Percentiles rank a stretch among this genome's conserved stretches.
Conservation (phyloP, 2,797 vertebrate genomes). For the Paedocypris micromegethes region DNA sequence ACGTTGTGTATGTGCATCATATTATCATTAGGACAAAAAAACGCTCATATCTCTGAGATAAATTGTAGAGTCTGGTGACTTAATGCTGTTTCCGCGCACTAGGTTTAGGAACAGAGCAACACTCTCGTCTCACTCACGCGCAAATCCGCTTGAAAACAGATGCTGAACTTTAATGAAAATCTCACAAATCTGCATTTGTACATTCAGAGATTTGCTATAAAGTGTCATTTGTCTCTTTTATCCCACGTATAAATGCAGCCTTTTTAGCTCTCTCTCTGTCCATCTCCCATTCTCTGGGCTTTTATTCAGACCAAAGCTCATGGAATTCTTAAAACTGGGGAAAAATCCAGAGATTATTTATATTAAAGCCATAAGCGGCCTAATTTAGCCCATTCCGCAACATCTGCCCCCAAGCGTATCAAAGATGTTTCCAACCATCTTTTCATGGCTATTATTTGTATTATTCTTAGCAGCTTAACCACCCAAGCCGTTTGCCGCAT, state of each 20-base stretch:
- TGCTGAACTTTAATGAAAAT: constrained; percentile 15
- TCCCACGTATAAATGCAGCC: constrained; percentile 3
- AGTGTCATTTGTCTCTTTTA: constrained; percentile 10
- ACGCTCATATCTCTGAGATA: too few relatives aligned
- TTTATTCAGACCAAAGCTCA: constrained; percentile 39
- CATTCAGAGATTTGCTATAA: constrained; percentile 27
- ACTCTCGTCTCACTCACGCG: not conserved
- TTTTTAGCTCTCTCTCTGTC: not conserved
- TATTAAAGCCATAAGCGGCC: constrained; percentile 55
- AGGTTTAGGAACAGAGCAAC: not conserved
- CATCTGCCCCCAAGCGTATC: constrained; percentile 54
- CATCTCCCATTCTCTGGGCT: constrained; percentile 9
- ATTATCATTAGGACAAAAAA: constrained; percentile 5
- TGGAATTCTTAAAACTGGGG: constrained; percentile 42
- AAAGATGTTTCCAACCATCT: constrained; percentile 50
- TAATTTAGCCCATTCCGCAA: constrained; percentile 59
- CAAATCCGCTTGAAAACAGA: constrained; percentile 29
- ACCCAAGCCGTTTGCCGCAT: constrained; percentile 52
- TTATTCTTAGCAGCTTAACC: constrained; percentile 61
- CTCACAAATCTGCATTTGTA: constrained; percentile 24
- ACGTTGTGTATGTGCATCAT: constrained; percentile 1
- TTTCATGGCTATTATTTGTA: constrained; percentile 56
- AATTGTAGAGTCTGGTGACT: too few relatives aligned
- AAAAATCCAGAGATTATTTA: constrained; percentile 49
- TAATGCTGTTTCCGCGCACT: not conserved